phyloP scores from a whole-genome alignment of 2,113 vertebrate genomes.

The Pelusios castaneus region DNA sequence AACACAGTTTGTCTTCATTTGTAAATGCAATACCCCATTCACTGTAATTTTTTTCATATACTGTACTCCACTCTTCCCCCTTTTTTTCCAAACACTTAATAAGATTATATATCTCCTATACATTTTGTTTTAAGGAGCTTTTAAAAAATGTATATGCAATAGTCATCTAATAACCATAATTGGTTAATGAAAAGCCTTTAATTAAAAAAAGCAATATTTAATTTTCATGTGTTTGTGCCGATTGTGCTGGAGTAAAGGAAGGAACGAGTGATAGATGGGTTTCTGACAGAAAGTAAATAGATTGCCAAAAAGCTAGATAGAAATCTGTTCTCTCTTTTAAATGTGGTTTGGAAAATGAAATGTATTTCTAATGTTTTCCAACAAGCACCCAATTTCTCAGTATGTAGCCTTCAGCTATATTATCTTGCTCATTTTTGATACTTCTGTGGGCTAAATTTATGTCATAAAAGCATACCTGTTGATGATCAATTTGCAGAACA shows the following conservation, averaged over 20 bases:
- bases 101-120: background rate
- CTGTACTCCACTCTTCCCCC: background rate
- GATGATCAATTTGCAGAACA: background rate
- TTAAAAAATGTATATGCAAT: background rate
- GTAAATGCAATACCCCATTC: background rate
- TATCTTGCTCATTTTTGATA: background rate
- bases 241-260: constrained; percentile 37
- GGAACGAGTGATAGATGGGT: constrained; percentile 32
- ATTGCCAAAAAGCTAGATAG: constrained; percentile 29
- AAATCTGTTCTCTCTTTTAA: constrained; percentile 62
- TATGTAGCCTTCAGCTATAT: constrained; percentile 14
- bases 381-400: constrained; percentile 47
- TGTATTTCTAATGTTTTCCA: constrained; percentile 49
- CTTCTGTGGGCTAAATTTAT: background rate
- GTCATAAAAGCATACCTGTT: background rate
- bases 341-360: constrained; percentile 62
- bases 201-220: background rate
- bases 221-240: background rate
- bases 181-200: constrained; percentile 20
- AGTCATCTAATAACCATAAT: background rate
- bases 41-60: background rate
- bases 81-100: no score
- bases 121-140: background rate
- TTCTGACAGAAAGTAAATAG: constrained; percentile 21
- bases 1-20: background rate